Evolutionary conservation across 2,797 vertebrate genomes (phyloP), one percentile per base, ranked within the genome.

Genomic region (Enteromius anoplus): DNA sequence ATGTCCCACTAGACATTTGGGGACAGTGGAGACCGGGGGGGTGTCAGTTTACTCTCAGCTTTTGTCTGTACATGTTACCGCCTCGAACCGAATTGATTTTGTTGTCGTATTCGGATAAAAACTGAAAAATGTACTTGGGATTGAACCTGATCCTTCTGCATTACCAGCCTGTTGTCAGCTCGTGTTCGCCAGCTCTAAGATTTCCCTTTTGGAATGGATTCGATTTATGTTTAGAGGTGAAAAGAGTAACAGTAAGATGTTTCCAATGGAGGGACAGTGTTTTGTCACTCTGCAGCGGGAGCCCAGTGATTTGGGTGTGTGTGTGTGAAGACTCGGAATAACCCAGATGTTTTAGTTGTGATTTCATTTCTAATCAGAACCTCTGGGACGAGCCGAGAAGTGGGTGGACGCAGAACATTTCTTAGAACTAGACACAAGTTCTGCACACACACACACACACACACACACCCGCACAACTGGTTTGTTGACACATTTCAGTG

Each of bases 311-410:
- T 45, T 82, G 80, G 12, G 34, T 60, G 49, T 26, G 53, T n/a
- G 26, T 51, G 65, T 34, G 65, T 53, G 26, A 82, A 23, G 65
- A 42, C 37, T 79, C 78, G 68, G 8, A 32, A 82, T 93, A 86
- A 92, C 91, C 88, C 89, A 89, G 87, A 91, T 90, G 89, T 92
- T 92, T 89, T 85, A 88, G 72, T 85, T 91, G 75, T 89, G 86
- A 89, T 90, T 83, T 91, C 86, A 92, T 88, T 78, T 84, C 75
- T 89, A 85, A 86, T 89, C 84, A 84, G 80, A 88, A 86, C 82
- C 79, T 84, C 79, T 86, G 84, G 86, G 85, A 84, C 29, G 26
- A 29, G 51, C 62, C 21, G 55, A 80, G 40, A 45, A 51, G 26
- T 21, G 55, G 75, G 64, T 49, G 49, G 76, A 69, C 8, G 14